These are phyloP conservation scores for Rotaria socialis DNA, from an alignment of 2,888 invertebrate species.

Conservation along the genomic window DNA sequence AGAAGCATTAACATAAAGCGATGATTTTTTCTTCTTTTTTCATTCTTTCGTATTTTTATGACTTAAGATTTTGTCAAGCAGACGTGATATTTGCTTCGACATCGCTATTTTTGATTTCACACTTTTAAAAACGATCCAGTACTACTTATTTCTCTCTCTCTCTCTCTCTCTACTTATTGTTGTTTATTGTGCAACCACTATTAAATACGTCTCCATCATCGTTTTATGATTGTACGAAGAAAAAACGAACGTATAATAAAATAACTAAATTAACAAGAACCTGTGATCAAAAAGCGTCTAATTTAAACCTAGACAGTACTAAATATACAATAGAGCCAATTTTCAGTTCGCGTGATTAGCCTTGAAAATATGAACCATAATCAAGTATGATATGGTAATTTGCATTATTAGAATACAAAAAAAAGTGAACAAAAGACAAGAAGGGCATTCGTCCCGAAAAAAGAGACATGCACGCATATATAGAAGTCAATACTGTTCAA, in stretches of 20 bases:
- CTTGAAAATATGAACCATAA: conserved; percentile 19
- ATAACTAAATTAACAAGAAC: background rate
- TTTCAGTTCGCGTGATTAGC: conserved; percentile 1
- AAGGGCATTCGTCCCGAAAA: conserved; percentile 11
- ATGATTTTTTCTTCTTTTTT: background rate
- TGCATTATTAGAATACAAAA: conserved; percentile 10
- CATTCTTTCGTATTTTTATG: conserved; percentile 11
- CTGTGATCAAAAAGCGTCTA: background rate
- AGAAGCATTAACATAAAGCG: conserved; percentile 17
- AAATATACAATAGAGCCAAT: conserved; percentile 18
- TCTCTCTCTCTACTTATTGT: background rate
- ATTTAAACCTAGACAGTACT: background rate
- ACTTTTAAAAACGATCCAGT: conserved; percentile 9
- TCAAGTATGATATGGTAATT: conserved; percentile 11
- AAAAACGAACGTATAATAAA: background rate
- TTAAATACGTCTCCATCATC: conserved; percentile 10
- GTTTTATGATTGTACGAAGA: background rate
- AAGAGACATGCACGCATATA: conserved; percentile 6
- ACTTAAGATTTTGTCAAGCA: conserved; percentile 18
- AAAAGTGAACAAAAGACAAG: conserved; percentile 3
- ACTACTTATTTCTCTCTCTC: background rate
- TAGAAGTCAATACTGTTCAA: conserved; percentile 14
- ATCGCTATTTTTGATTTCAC: background rate
- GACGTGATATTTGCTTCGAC: background rate
- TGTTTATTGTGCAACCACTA: conserved; percentile 12